Base-by-base conservation (phyloP, 2,113 vertebrate species). In the Solenodon paradoxus region DNA sequence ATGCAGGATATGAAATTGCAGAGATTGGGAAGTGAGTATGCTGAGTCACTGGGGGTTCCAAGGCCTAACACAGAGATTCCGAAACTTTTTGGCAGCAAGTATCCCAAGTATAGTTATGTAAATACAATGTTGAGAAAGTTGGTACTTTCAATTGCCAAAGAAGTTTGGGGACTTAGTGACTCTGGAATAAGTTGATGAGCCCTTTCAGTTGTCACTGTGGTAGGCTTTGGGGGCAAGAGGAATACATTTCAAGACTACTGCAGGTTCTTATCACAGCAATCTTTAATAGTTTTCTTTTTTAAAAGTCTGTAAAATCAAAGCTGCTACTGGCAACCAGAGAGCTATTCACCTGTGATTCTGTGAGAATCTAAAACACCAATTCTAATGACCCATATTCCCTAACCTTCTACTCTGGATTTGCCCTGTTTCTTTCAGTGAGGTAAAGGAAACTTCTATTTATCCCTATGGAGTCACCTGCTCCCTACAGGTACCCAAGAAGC, bases 1-100 rank as follows among this genome's bases (percentile, higher is more conserved):
- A 97, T 78, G 79, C 90, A 35, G 96, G 96, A 75, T 97, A 96
- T 84, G 97, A 97, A 80, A 96, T 97, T 32, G 88, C 92, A 75
- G 47, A 86, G 30, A 96, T 96, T 77, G 94, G 92, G 32, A 80
- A 87, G 96, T 97, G 55, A 96, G 95, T 95, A 30, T 4, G 3
- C 4, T 10, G 51, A 35, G 22, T 24, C 30, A 47, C 55, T 61
- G 8, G 13, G 20, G 32, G 7, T 1, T 8, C 16, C 35, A 53
- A 64, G 71, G 75, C 35, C 38, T 61, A 68, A 7, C 61, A 38
- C 35, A 93, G 49, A 35, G 15, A 32, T 47, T 75, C 51, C 30
- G 74, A 51, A 32, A 35, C 9, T 45, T 53, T 59, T 71, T 5
- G 42, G 9, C 47, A 26, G 49, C 1, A 1, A 40, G 3, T 9